These are phyloP conservation scores for Acanthoscelides obtectus DNA, from an alignment of 2,888 invertebrate genomes.

Conservation along the genomic window DNA sequence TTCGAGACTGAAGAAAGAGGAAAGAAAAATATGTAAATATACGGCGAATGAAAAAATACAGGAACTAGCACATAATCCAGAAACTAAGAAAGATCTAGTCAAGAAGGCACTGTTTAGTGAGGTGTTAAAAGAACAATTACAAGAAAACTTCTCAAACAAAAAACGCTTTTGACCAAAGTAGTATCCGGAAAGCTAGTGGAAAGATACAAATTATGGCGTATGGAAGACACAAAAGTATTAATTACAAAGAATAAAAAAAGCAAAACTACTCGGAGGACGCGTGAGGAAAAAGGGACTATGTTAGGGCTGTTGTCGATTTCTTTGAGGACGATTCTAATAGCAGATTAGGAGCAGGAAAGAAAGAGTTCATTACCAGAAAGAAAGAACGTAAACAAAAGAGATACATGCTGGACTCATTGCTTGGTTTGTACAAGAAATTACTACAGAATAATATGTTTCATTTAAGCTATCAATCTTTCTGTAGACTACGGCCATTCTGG, in stretches of 20 bases:
- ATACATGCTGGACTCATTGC: constrained; percentile 1
- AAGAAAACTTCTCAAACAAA: not conserved
- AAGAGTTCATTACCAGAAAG: constrained; percentile 1
- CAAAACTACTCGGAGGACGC: too few relatives aligned
- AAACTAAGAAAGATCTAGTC: too few relatives aligned
- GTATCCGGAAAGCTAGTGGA: too few relatives aligned
- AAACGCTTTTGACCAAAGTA: not conserved
- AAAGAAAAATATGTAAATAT: not conserved
- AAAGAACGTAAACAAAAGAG: too few relatives aligned
- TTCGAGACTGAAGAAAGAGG: too few relatives aligned
- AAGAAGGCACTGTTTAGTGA: too few relatives aligned
- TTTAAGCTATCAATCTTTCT: not conserved
- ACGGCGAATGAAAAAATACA: not conserved
- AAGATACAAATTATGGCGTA: too few relatives aligned
- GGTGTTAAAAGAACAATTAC: not conserved
- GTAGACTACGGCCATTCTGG: constrained; percentile 4
- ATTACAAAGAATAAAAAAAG: too few relatives aligned
- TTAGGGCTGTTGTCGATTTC: not conserved
- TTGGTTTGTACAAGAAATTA: not conserved
- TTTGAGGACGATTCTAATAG: constrained; percentile 1
- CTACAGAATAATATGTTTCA: not conserved
- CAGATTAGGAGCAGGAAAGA: constrained; percentile 2
- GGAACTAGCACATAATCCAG: too few relatives aligned
- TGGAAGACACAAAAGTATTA: too few relatives aligned
- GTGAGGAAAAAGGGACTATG: not conserved